Evolutionary conservation across 2,888 invertebrate species (phyloP), one percentile per base, ranked within the genome.

Genomic region (Drosophila conformis): DNA sequence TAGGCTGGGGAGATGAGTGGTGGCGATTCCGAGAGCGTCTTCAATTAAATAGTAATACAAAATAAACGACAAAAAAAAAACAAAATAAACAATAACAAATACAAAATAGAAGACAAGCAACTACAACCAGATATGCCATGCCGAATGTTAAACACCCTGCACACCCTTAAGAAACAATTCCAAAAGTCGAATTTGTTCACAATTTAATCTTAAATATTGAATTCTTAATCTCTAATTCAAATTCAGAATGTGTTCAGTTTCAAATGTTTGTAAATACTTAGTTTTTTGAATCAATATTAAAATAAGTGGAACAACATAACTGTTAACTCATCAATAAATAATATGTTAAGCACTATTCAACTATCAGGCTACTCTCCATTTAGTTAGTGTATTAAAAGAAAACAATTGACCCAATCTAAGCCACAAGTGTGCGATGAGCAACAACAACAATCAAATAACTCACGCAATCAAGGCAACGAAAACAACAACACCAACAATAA

Each of bases 21-120:
- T 49, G 66, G 53, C 58, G 52, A 64, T 71, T 70, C 82, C 67
- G 62, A 69, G 72, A 72, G 61, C 49, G 54, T 48, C 87, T 83
- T 86, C 89, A 87, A 84, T 87, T 79, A 82, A 89, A 84, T 76
- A 79, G 85, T 70, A 89, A 89, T 87, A 84, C 85, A 89, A 76
- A 84, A 73, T 76, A 83, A 89, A 83, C 69, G 84, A 79, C 65
- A 33, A 33, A 33, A 31, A 31, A 33, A 33, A 10, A 10, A 65
- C 57, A 46, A 51, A 29, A 31, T 15, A 40, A 49, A 49, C 42
- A 71, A 42, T 40, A 57, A 21, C 10, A 52, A 40, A 69, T 21
- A 35, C 29, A 51, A 8, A 11, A n/a, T 5, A 6, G 3, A 15
- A 11, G 33, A 2, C 21, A 52, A 40, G 33, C 38, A 29, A 67